Percentiles rank a stretch among this genome's conserved stretches.
Conservation (phyloP, 2,888 invertebrate genomes). For the Phania funesta region DNA sequence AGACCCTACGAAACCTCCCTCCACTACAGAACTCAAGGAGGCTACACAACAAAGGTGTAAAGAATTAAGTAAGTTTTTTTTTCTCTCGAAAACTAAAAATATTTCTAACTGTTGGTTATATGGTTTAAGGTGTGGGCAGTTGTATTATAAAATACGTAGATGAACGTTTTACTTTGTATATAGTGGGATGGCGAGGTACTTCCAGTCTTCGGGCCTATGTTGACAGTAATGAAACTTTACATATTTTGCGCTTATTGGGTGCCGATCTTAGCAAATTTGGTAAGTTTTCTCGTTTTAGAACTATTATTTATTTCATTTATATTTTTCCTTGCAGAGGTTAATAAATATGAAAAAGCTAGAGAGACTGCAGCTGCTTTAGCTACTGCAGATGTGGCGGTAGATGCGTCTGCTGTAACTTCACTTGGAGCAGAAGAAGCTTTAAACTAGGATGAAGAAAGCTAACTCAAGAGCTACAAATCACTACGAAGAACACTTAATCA, state of each 20-base stretch:
- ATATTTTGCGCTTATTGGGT: constrained; percentile 91
- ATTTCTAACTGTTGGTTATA: neutral
- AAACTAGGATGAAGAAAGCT: constrained; percentile 10
- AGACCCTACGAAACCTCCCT: constrained; percentile 89
- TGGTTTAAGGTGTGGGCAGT: constrained; percentile 83
- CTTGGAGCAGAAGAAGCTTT: constrained; percentile 8
- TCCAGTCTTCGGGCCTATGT: constrained; percentile 94
- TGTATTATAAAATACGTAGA: constrained; percentile 87
- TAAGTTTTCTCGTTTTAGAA: constrained; percentile 77
- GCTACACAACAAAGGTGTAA: constrained; percentile 86
- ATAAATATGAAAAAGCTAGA: constrained; percentile 85
- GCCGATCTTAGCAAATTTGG: constrained; percentile 93
- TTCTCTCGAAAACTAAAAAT: neutral
- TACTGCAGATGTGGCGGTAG: constrained; percentile 71
- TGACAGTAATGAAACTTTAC: constrained; percentile 90
- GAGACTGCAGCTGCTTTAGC: constrained; percentile 72
- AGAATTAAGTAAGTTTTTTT: constrained; percentile 84
- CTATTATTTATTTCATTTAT: neutral
- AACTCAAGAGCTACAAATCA: neutral
- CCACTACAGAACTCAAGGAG: constrained; percentile 85
- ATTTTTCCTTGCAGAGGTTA: constrained; percentile 72
- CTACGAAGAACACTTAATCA: neutral
- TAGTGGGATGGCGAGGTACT: constrained; percentile 96
- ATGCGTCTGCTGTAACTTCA: constrained; percentile 53
- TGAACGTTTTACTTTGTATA: constrained; percentile 82